Evolutionary conservation across 2,888 invertebrate genomes (phyloP).

Genomic region (Elmis aenea): DNA sequence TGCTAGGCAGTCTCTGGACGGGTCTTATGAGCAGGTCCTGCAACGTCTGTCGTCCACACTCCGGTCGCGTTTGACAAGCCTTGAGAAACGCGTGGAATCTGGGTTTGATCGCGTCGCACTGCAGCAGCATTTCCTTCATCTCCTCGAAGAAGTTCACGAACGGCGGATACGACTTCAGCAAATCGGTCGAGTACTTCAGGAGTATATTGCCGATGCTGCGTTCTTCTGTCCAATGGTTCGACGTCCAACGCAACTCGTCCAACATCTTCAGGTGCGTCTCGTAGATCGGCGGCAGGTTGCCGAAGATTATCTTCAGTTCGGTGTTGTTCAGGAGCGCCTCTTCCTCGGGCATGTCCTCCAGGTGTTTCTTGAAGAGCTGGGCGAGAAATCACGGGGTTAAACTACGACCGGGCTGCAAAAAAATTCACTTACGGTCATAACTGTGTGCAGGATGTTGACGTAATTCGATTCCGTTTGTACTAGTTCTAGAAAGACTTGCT

Average conservation of each 20-base stretch:
- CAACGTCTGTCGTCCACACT: slow-evolving; percentile 92
- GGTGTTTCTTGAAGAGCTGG: slow-evolving; percentile 90
- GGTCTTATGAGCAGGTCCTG: slow-evolving; percentile 96
- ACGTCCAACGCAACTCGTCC: slow-evolving; percentile 60
- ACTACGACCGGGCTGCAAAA: too few species aligned
- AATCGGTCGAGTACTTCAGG: slow-evolving; percentile 78
- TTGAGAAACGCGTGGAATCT: slow-evolving; percentile 98
- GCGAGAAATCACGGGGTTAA: too few species aligned
- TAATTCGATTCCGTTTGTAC: slow-evolving; percentile 97
- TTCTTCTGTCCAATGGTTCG: slow-evolving; percentile 84
- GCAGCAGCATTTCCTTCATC: slow-evolving; percentile 86
- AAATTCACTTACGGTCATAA: slow-evolving; percentile 68
- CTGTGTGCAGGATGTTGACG: slow-evolving; percentile 88
- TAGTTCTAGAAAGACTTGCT: slow-evolving; percentile 85
- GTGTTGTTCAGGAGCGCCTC: slow-evolving; percentile 81
- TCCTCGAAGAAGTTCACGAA: slow-evolving; percentile 98
- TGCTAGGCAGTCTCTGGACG: slow-evolving; percentile 95
- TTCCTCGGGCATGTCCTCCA: slow-evolving; percentile 81
- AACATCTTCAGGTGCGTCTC: slow-evolving; percentile 83
- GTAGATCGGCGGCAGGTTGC: slow-evolving; percentile 90
- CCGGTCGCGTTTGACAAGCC: slow-evolving; percentile 88
- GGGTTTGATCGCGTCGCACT: slow-evolving; percentile 89
- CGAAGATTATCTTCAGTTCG: slow-evolving; percentile 92
- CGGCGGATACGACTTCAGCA: slow-evolving; percentile 93
- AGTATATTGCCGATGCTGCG: slow-evolving; percentile 70